phyloP scores from a whole-genome alignment of 2,888 invertebrate species.

The Phengaris alcon region DNA sequence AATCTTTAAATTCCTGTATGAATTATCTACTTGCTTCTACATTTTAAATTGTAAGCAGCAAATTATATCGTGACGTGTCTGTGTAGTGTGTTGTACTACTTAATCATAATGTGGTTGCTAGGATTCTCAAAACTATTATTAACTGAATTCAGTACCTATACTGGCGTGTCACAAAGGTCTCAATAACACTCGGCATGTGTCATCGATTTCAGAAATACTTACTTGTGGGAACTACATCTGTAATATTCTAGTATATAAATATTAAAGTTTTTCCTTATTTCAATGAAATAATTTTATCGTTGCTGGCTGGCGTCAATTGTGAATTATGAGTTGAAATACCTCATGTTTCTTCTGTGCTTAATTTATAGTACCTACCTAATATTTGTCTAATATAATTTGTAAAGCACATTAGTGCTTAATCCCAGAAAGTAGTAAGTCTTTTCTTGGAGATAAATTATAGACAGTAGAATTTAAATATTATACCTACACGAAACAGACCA shows the following conservation, averaged over 20 bases:
- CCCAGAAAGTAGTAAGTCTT: not conserved
- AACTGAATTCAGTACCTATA: not conserved
- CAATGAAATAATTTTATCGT: not conserved
- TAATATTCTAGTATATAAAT: not conserved
- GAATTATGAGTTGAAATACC: no score
- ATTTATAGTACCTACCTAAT: no score
- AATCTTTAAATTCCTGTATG: no score
- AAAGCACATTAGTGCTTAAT: no score
- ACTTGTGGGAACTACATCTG: not conserved
- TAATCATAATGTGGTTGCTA: not conserved
- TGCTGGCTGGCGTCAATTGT: not conserved
- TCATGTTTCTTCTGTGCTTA: no score
- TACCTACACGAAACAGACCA: not conserved
- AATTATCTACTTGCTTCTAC: no score
- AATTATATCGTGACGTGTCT: no score
- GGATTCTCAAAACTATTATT: not conserved
- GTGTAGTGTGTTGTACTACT: no score
- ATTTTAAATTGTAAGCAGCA: no score
- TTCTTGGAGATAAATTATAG: not conserved
- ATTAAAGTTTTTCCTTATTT: not conserved
- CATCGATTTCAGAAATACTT: slow-evolving; percentile 11
- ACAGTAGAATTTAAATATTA: not conserved
- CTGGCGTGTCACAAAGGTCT: slow-evolving; percentile 11
- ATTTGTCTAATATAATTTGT: no score
- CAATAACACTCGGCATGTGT: slow-evolving; percentile 7